Percentiles rank a stretch among this genome's conserved stretches.
Evolutionary conservation across 92 coral and sea anemone species (phyloP).

Genomic region (Heliopora coerulea): DNA sequence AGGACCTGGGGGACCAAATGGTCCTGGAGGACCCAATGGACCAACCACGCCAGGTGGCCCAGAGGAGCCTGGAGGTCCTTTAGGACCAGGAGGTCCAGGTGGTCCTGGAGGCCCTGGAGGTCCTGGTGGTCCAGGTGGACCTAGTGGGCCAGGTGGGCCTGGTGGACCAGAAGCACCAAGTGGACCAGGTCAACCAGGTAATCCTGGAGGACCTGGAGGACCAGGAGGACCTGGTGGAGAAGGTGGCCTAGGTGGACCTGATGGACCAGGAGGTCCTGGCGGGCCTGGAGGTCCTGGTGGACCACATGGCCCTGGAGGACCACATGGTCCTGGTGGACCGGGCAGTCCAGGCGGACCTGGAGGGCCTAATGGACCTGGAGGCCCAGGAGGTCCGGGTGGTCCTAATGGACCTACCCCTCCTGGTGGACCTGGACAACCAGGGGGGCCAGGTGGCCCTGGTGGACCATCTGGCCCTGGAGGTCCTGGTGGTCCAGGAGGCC

Average conservation of each 20-base stretch:
- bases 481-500: slow-evolving; percentile 61
- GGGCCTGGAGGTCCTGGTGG: slow-evolving; percentile 68
- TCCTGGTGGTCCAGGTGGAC: slow-evolving; percentile 52
- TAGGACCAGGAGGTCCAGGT: slow-evolving; percentile 36
- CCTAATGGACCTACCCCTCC: slow-evolving; percentile 70
- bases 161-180: slow-evolving; percentile 26
- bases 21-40: slow-evolving; percentile 25
- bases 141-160: slow-evolving; percentile 33
- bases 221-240: slow-evolving; percentile 61
- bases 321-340: slow-evolving; percentile 40
- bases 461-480: slow-evolving; percentile 61
- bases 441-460: slow-evolving; percentile 62
- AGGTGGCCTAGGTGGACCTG: slow-evolving; percentile 71
- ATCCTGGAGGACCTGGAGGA: slow-evolving; percentile 49
- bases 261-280: slow-evolving; percentile 69
- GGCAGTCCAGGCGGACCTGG: slow-evolving; percentile 36
- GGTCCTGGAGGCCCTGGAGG: slow-evolving; percentile 46
- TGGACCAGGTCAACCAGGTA: slow-evolving; percentile 39
- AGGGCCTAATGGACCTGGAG: slow-evolving; percentile 69
- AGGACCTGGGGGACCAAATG: slow-evolving; percentile 31
- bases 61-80: slow-evolving; percentile 50
- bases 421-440: slow-evolving; percentile 67
- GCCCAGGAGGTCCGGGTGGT: slow-evolving; percentile 81
- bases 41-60: slow-evolving; percentile 50
- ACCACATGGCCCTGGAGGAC: slow-evolving; percentile 81